Percentiles rank a stretch among this genome's conserved stretches.
Conservation (phyloP, 1,140 invertebrate species). For the Trichogramma pretiosum region DNA sequence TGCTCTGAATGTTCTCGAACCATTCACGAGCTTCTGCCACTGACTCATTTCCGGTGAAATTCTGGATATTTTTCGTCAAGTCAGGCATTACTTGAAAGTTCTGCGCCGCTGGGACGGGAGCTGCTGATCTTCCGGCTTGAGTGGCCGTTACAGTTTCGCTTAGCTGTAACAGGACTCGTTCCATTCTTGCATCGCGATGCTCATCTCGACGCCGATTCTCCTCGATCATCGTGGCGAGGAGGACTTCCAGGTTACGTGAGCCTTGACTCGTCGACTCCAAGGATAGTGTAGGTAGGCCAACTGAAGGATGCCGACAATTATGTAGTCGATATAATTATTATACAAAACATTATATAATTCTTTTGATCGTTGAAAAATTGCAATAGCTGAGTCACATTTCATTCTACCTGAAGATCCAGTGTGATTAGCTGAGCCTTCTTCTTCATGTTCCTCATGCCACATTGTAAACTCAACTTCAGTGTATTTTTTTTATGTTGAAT, state of each 20-base stretch:
- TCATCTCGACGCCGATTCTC: neutral
- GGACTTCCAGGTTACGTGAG: neutral
- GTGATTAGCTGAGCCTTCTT: conserved; percentile 7
- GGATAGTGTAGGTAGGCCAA: neutral
- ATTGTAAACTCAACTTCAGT: neutral
- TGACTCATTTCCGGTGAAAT: conserved; percentile 3
- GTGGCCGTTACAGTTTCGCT: neutral
- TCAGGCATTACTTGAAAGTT: conserved; percentile 13
- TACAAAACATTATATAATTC: conserved; percentile 4
- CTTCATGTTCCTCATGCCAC: conserved; percentile 1
- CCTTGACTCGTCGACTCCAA: neutral
- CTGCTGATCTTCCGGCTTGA: neutral
- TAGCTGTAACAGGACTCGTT: neutral
- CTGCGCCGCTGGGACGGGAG: neutral
- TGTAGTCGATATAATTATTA: conserved; percentile 5
- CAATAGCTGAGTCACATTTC: conserved; percentile 7
- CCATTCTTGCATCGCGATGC: neutral
- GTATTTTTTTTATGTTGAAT: neutral
- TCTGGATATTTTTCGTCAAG: conserved; percentile 2
- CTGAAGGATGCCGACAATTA: neutral
- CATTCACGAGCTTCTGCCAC: conserved; percentile 1
- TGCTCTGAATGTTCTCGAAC: conserved; percentile 5
- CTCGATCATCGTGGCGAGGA: neutral
- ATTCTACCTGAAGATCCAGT: conserved; percentile 11
- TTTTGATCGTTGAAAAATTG: conserved; percentile 13